These are phyloP conservation scores for Anthrax anthrax DNA, from an alignment of 2,888 invertebrate genomes.

Conservation along the genomic window DNA sequence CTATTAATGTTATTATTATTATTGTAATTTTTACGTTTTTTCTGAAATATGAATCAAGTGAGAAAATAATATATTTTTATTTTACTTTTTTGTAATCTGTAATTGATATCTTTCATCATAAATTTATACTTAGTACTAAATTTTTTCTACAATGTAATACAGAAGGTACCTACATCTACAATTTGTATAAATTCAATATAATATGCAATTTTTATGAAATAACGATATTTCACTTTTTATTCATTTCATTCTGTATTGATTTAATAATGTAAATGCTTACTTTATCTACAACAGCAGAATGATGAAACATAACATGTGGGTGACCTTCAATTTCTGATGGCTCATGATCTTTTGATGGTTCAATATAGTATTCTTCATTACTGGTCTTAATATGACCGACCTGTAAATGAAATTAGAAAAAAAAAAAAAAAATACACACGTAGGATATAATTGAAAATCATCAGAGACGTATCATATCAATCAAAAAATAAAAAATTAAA, in stretches of 20 bases:
- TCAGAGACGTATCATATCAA: too few relatives aligned
- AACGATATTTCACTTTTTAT: too few relatives aligned
- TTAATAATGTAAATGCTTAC: too few relatives aligned
- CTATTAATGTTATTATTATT: slow-evolving; percentile 7
- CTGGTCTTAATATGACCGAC: slow-evolving; percentile 52
- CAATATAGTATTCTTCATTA: slow-evolving; percentile 55
- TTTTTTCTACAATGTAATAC: neutral
- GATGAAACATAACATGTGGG: slow-evolving; percentile 52
- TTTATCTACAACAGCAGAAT: slow-evolving; percentile 43
- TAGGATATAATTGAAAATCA: too few relatives aligned
- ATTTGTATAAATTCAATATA: slow-evolving; percentile 34
- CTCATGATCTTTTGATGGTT: slow-evolving; percentile 46
- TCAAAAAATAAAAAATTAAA: too few relatives aligned
- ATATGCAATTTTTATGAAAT: too few relatives aligned
- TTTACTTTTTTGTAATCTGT: neutral
- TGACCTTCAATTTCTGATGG: slow-evolving; percentile 35
- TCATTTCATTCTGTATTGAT: too few relatives aligned
- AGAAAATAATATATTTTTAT: too few relatives aligned
- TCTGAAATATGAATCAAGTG: slow-evolving; percentile 9
- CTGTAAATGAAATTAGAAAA: slow-evolving; percentile 29
- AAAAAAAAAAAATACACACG: neutral
- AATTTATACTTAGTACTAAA: neutral
- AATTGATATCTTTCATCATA: neutral
- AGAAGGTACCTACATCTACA: slow-evolving; percentile 12
- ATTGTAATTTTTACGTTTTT: slow-evolving; percentile 10